These are phyloP conservation scores for Spatulosminthurus flaviceps DNA, from an alignment of 2,888 invertebrate species.

Conservation along the genomic window DNA sequence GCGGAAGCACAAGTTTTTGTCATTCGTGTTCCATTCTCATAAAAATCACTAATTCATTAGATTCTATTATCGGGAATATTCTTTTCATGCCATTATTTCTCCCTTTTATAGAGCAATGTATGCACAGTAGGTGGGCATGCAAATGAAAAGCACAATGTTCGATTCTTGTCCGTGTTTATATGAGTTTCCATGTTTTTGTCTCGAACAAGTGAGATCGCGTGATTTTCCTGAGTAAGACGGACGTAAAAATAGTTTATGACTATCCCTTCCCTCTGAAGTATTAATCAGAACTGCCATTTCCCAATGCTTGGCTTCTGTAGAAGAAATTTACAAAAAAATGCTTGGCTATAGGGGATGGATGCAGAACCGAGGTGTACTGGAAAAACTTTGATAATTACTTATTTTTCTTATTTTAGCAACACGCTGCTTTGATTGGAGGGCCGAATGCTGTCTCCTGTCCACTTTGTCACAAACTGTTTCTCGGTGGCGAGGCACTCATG, in stretches of 20 bases:
- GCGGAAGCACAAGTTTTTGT: background rate
- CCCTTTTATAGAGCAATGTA: background rate
- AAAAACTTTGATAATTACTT: too few relatives aligned
- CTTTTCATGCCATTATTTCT: background rate
- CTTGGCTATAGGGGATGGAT: background rate
- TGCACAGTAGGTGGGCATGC: background rate
- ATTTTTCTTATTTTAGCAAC: conserved; percentile 77
- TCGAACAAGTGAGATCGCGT: background rate
- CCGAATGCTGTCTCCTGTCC: conserved; percentile 92
- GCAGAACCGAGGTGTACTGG: background rate
- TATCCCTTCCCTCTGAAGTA: background rate
- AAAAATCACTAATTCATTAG: background rate
- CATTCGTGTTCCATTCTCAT: conserved; percentile 2
- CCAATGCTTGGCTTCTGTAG: background rate
- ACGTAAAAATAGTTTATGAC: background rate
- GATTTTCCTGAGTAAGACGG: background rate
- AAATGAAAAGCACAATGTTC: too few relatives aligned
- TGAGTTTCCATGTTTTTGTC: background rate
- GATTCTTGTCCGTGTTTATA: too few relatives aligned
- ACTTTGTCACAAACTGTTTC: conserved; percentile 92
- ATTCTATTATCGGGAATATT: background rate
- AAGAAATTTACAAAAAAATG: background rate
- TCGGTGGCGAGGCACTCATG: conserved; percentile 91
- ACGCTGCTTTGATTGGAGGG: conserved; percentile 90
- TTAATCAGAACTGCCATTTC: too few relatives aligned